Evolutionary conservation across 2,113 vertebrate species (phyloP).

Genomic region (Oncorhynchus clarkii): DNA sequence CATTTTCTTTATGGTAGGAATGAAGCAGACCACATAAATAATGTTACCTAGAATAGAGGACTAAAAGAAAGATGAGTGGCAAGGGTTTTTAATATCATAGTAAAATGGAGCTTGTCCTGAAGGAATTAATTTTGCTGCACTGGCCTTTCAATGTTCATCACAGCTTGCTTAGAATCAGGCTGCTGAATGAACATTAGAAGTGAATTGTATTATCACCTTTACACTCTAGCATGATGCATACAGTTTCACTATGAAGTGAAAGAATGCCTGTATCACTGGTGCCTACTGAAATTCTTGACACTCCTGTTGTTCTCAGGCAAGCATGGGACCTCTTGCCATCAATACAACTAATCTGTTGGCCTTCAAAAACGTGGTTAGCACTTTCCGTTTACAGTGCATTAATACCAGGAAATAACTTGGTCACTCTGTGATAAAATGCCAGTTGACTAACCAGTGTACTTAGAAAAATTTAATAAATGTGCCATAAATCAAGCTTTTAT

Average conservation of each 20-base stretch:
- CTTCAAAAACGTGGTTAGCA: slow-evolving; percentile 16
- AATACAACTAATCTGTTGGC: slow-evolving; percentile 25
- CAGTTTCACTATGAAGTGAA: slow-evolving; percentile 4
- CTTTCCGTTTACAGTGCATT: slow-evolving; percentile 2
- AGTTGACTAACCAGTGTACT: slow-evolving; percentile 34
- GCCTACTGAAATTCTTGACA: slow-evolving; percentile 49
- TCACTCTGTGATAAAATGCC: slow-evolving; percentile 38
- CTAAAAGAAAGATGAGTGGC: slow-evolving; percentile 6
- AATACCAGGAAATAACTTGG: slow-evolving; percentile 38
- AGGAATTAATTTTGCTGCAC: neutral
- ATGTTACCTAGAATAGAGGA: too few relatives aligned
- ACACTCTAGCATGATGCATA: slow-evolving; percentile 17
- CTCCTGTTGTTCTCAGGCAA: slow-evolving; percentile 49
- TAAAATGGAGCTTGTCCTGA: neutral
- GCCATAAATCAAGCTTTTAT: slow-evolving; percentile 21
- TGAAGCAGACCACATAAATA: too few relatives aligned
- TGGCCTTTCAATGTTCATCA: slow-evolving; percentile 19
- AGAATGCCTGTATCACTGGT: slow-evolving; percentile 46
- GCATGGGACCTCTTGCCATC: slow-evolving; percentile 24
- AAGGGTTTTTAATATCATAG: slow-evolving; percentile 4
- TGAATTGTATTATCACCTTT: slow-evolving; percentile 2
- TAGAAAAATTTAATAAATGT: slow-evolving; percentile 32
- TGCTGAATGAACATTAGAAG: neutral
- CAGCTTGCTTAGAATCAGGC: neutral
- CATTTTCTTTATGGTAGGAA: too few relatives aligned